These are phyloP conservation scores for Beroe ovata DNA, from an alignment of 37 sponge, comb jelly and placozoan species.

Conservation along the genomic window DNA sequence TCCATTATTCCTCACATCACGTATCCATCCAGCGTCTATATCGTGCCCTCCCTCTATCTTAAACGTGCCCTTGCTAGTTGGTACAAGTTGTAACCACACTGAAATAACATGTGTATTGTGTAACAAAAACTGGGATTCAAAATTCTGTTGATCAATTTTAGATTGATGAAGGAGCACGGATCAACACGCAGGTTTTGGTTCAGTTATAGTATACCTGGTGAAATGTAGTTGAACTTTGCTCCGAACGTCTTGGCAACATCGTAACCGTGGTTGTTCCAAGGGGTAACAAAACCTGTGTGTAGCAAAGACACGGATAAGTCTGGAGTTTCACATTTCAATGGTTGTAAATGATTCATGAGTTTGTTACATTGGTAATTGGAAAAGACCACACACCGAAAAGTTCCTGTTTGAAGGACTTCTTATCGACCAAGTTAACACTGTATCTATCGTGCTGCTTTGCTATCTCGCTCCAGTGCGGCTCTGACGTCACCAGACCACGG, in stretches of 20 bases:
- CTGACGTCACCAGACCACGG: conserved; percentile 20
- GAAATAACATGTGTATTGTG: no score
- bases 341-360: neutral
- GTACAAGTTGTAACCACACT: conserved; percentile 91
- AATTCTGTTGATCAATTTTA: no score
- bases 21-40: conserved; percentile 90
- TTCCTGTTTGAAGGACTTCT: conserved; percentile 26
- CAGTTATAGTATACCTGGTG: conserved; percentile 80
- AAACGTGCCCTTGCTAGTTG: conserved; percentile 65
- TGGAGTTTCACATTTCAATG: no score
- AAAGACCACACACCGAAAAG: neutral
- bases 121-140: no score
- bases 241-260: conserved; percentile 86
- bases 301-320: no score
- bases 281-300: conserved; percentile 51
- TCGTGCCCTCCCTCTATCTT: conserved; percentile 85
- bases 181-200: neutral
- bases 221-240: conserved; percentile 89
- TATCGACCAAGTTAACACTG: conserved; percentile 27
- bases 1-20: conserved; percentile 73
- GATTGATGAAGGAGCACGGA: neutral
- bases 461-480: conserved; percentile 8
- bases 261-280: conserved; percentile 97
- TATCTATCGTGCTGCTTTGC: conserved; percentile 37
- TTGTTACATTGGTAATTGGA: neutral